Evolutionary conservation across 2,888 invertebrate genomes (phyloP).

Genomic region (Eledone cirrhosa): DNA sequence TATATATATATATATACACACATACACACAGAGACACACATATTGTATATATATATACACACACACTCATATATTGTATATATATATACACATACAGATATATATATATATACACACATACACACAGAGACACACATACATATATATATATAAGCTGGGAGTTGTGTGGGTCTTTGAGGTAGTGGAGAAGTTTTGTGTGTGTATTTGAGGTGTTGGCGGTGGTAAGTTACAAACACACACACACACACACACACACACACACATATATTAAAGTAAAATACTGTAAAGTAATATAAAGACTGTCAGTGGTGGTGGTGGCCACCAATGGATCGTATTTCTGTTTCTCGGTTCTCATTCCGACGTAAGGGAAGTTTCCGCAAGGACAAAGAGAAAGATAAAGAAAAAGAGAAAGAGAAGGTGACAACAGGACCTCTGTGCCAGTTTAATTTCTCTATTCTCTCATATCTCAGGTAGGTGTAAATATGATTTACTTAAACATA

Average conservation of each 20-base stretch:
- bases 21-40: background rate
- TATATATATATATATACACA: background rate
- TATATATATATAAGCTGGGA: constrained; percentile 4
- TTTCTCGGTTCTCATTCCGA: constrained; percentile 60
- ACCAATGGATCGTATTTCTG: constrained; percentile 58
- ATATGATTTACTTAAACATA: background rate
- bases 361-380: constrained; percentile 59
- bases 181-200: too few species aligned
- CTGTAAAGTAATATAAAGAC: constrained; percentile 15
- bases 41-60: too few species aligned
- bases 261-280: too few species aligned
- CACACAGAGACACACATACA: background rate
- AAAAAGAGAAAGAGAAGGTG: constrained; percentile 35
- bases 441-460: constrained; percentile 43
- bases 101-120: background rate
- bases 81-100: background rate
- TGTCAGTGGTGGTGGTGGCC: background rate
- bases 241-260: too few species aligned
- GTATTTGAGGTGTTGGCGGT: background rate
- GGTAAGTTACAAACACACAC: background rate
- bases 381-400: constrained; percentile 43
- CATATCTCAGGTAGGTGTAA: constrained; percentile 48
- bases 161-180: too few species aligned
- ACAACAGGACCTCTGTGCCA: constrained; percentile 28
- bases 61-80: too few species aligned